A percentile compares a stretch with the other conserved stretches of the same genome.
phyloP scores from a whole-genome alignment of 2,113 vertebrate genomes.

The Phasianus colchicus region DNA sequence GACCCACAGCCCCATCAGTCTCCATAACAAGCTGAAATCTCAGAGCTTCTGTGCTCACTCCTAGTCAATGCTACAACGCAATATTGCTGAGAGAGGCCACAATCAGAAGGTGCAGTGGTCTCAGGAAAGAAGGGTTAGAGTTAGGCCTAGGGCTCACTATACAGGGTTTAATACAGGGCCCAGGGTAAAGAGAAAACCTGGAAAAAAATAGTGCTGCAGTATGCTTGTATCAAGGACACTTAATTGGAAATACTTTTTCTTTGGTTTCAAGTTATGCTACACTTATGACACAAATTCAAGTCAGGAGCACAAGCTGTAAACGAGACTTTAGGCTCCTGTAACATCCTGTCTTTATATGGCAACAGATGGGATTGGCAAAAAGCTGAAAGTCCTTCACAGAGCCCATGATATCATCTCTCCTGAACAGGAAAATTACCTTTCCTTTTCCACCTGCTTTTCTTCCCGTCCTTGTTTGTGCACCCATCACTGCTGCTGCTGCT shows the following conservation, averaged over 20 bases:
- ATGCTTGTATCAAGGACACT: accelerated
- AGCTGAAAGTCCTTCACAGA: accelerated
- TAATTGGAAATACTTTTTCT: neutral
- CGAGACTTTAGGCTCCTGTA: accelerated
- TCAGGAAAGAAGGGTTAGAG: neutral
- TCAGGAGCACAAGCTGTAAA: accelerated
- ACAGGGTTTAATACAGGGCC: too few species aligned
- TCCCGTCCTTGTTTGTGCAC: conserved; percentile 79
- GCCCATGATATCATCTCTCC: accelerated
- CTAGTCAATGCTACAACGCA: accelerated
- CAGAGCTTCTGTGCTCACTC: neutral
- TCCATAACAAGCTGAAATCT: neutral
- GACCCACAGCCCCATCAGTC: accelerated
- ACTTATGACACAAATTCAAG: accelerated
- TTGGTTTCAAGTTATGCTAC: too few species aligned
- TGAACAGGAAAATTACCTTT: conserved; percentile 81
- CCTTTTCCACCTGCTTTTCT: conserved; percentile 89
- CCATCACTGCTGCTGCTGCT: conserved; percentile 78
- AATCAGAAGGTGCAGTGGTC: neutral
- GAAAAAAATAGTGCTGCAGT: accelerated
- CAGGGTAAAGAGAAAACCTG: neutral
- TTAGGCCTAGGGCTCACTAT: too few species aligned
- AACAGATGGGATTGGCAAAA: accelerated
- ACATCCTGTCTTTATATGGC: neutral
- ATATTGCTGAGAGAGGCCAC: neutral